Base-by-base conservation (phyloP, 2,888 invertebrate genomes). In the Augiades crinisus region DNA sequence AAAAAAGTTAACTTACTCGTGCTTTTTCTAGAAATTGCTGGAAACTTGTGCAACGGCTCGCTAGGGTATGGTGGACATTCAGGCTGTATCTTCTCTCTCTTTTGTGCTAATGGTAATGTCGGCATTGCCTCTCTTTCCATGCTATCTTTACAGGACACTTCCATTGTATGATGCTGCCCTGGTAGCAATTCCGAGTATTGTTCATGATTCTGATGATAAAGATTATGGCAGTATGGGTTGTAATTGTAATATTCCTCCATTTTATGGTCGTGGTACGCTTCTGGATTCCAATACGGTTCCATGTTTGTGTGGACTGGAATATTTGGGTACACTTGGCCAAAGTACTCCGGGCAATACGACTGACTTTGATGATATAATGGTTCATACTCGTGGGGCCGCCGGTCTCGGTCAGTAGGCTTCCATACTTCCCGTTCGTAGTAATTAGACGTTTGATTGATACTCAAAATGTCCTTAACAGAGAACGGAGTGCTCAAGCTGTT, bases 401-500 rank as follows among this genome's bases (percentile, higher is more conserved):
- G 62, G 0, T 78, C 78, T 49, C 78, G 69, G 0, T 83, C 83
- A 46, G 63, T 71, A 17, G 68, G 62, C 56, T 79, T 86, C 85
- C 86, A 86, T 5, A 64, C 21, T 10, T 86, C 85, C 55, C 81
- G 67, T 49, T 87, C 87, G 60, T 78, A 86, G 51, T 64, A 76
- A 24, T 72, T 74, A 34, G 74, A 70, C 2, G 77, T 63, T 53
- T 82, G 85, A 54, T 78, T 80, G 40, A 78, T 80, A 47, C 78
- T 88, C 7, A 89, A 57, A 10, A 89, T 89, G 50, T 89, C 87
- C 58, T 86, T 89, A 0, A 89, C 88, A 0, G 72, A 80, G 57
- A 89, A 89, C n/a, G 88, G 87, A 3, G 88, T 88, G 14, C 62
- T 71, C 14, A 77, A 60, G 14, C 72, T 68, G 13, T 67, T 72